These are phyloP conservation scores for Papilio protenor DNA, from an alignment of 2,888 invertebrate species.

Conservation along the genomic window DNA sequence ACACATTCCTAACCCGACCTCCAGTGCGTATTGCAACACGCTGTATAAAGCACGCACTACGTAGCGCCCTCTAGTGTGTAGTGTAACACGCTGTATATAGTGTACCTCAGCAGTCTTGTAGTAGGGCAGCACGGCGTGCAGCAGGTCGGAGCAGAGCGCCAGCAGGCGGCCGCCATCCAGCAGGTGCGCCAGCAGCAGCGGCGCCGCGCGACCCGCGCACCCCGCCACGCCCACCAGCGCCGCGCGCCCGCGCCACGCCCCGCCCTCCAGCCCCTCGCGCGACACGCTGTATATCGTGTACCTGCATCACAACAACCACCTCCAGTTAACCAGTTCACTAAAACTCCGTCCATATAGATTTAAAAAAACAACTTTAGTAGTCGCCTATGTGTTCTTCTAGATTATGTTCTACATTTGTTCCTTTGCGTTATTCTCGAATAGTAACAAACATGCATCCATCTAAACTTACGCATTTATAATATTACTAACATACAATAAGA, in stretches of 20 bases:
- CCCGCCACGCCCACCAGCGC: slow-evolving; percentile 91
- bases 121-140: slow-evolving; percentile 90
- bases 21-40: too few relatives aligned
- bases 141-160: slow-evolving; percentile 91
- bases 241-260: slow-evolving; percentile 87
- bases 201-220: slow-evolving; percentile 87
- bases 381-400: too few relatives aligned
- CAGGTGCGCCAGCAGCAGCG: slow-evolving; percentile 88
- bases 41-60: neutral
- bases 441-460: too few relatives aligned
- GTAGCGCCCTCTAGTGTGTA: too few relatives aligned
- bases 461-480: too few relatives aligned
- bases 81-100: neutral
- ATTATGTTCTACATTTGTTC: too few relatives aligned
- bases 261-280: slow-evolving; percentile 67
- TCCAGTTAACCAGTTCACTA: too few relatives aligned
- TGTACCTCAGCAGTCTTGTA: slow-evolving; percentile 91
- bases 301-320: slow-evolving; percentile 62
- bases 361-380: neutral
- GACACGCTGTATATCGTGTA: slow-evolving; percentile 87
- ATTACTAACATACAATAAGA: too few relatives aligned
- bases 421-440: too few relatives aligned
- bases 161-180: slow-evolving; percentile 90
- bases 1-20: too few relatives aligned
- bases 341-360: slow-evolving; percentile 25